Evolutionary conservation across 2,797 vertebrate species (phyloP).

Genomic region (Synanceia verrucosa): DNA sequence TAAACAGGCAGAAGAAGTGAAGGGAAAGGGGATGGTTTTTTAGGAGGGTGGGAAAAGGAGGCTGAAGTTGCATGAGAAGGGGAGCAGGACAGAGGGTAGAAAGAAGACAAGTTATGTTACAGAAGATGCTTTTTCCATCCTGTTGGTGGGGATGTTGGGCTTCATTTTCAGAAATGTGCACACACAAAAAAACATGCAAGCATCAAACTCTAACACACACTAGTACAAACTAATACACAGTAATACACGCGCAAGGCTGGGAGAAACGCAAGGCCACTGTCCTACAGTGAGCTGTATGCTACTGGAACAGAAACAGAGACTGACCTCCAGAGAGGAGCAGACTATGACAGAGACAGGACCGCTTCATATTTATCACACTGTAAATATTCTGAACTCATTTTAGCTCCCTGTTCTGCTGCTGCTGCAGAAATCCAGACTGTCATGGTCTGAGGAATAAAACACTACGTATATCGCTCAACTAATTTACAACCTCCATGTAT

Average conservation of each 20-base stretch:
- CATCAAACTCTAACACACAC: neutral
- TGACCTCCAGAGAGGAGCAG: neutral
- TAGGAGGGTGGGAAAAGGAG: neutral
- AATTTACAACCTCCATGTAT: neutral
- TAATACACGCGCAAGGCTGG: neutral
- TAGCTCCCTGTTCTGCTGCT: neutral
- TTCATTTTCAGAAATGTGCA: neutral
- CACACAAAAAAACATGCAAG: neutral
- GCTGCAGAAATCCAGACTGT: neutral
- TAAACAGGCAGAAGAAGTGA: neutral
- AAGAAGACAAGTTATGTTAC: too few species aligned
- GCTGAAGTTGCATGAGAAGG: neutral
- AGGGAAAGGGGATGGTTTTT: neutral
- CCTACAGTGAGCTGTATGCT: neutral
- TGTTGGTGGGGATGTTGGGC: constrained; percentile 58
- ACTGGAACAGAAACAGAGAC: neutral
- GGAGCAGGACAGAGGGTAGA: neutral
- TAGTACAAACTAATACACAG: neutral
- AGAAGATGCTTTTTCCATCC: constrained; percentile 26
- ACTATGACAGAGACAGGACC: neutral
- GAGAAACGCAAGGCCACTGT: neutral
- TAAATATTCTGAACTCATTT: neutral
- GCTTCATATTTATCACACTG: neutral
- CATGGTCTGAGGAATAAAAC: neutral
- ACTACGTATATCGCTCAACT: neutral